Base-by-base conservation (phyloP, 2,113 vertebrate species). In the Oryzias melastigma region DNA sequence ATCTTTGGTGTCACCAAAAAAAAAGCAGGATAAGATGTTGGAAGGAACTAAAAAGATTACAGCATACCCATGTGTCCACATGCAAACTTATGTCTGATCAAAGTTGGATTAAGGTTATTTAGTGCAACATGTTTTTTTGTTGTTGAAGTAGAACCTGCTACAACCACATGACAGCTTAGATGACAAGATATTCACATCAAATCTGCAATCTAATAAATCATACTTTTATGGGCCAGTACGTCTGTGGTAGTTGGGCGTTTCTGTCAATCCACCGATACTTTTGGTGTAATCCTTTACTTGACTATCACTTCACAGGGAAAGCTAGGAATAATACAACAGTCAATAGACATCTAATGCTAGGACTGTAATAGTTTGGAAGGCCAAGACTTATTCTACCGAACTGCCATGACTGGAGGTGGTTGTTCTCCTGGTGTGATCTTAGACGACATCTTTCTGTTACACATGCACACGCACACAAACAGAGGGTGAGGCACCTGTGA, bases 401-500 rank as follows among this genome's bases (percentile, higher is more conserved):
- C 77, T 71, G 65, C 58, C 46, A 65, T 68, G 52, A 72, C 74
- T 75, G 51, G 47, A 69, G 62, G 35, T 51, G 52, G 74, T 58
- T 58, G 50, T 59, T 41, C n/a, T 65, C 56, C 59, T 62, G 50
- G 52, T 58, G 27, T 18, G 43, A 73, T 72, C 63, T 71, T 62
- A 62, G 68, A 72, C 58, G 63, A 73, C 72, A 69, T 76, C 61
- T 62, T 69, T 65, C 68, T 77, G 65, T 59, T 79, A 58, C 77
- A 84, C 84, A 83, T 74, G 78, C 80, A 80, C 79, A 64, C 80
- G 68, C 77, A 75, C 58, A 13, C 73, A 85, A 67, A 75, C 73
- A 79, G 48, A 76, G 80, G 84, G 83, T 83, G 90, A 91, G 89
- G 89, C 91, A 91, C 90, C 80, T 83, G 85, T 90, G 85, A 87